Evolutionary conservation across 2,888 invertebrate species (phyloP).

Genomic region (Calephelis perditalis): DNA sequence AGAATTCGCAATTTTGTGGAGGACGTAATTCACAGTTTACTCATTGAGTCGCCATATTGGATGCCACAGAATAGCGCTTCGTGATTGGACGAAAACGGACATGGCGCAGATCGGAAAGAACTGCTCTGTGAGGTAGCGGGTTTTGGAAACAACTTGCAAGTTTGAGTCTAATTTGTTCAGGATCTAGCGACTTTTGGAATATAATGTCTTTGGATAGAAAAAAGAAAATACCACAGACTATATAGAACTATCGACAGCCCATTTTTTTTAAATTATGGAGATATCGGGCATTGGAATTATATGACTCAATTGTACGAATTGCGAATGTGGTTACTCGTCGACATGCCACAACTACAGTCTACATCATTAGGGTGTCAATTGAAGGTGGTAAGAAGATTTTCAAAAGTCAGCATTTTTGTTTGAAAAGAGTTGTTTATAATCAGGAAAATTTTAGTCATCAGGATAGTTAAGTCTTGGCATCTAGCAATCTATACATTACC

Average conservation of each 20-base stretch:
- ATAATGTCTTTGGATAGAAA: slow-evolving; percentile 10
- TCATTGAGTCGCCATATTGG: slow-evolving; percentile 12
- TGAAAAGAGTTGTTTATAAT: no score
- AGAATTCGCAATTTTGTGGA: slow-evolving; percentile 6
- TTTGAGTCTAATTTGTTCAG: slow-evolving; percentile 12
- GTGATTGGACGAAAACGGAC: slow-evolving; percentile 11
- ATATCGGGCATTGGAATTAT: neutral
- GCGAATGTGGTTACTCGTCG: no score
- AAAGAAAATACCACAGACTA: slow-evolving; percentile 10
- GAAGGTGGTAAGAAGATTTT: no score
- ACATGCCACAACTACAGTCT: no score
- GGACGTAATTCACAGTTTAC: slow-evolving; percentile 12
- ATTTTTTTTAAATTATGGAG: neutral
- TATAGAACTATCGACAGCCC: slow-evolving; percentile 13
- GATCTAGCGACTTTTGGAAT: slow-evolving; percentile 13
- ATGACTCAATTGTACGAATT: neutral
- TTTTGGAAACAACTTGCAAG: slow-evolving; percentile 11
- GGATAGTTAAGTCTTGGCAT: no score
- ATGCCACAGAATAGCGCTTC: slow-evolving; percentile 13
- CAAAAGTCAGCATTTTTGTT: no score
- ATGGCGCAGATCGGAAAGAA: slow-evolving; percentile 12
- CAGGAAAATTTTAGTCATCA: no score
- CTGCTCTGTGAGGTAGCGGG: slow-evolving; percentile 11
- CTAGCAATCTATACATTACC: no score
- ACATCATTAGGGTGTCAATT: no score